Conservation (phyloP, 2,113 vertebrate species). For the Astatotilapia flaviijosephi region DNA sequence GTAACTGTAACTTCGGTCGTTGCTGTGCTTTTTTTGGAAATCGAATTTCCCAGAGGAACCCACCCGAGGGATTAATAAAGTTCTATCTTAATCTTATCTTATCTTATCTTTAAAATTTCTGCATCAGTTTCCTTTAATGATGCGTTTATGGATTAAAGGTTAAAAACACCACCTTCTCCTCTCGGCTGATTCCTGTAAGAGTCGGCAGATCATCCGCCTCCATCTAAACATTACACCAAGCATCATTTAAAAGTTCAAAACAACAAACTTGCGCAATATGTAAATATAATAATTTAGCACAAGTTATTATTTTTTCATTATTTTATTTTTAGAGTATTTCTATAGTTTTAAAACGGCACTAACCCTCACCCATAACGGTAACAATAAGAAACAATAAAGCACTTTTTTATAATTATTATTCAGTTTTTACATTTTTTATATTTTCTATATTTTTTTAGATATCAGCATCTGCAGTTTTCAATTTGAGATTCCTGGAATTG, state of each 20-base stretch:
- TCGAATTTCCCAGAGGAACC: too few relatives aligned
- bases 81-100: too few relatives aligned
- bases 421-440: background rate
- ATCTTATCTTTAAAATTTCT: background rate
- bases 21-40: too few relatives aligned
- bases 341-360: background rate
- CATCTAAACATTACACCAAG: fast-evolving
- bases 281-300: background rate
- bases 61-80: too few relatives aligned
- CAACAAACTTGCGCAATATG: fast-evolving
- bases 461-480: background rate
- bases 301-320: background rate
- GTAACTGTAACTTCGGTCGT: too few relatives aligned
- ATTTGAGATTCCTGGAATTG: background rate
- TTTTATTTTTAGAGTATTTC: background rate
- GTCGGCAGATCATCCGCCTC: fast-evolving
- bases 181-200: fast-evolving
- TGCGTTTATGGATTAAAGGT: background rate
- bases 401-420: background rate
- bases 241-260: background rate
- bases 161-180: background rate
- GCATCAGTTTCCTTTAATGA: background rate
- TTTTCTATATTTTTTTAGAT: background rate
- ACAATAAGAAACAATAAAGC: background rate
- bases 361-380: background rate